Evolutionary conservation across 2,888 invertebrate species (phyloP), one percentile per base, ranked within the genome.

Genomic region (Scaptomyza parva): DNA sequence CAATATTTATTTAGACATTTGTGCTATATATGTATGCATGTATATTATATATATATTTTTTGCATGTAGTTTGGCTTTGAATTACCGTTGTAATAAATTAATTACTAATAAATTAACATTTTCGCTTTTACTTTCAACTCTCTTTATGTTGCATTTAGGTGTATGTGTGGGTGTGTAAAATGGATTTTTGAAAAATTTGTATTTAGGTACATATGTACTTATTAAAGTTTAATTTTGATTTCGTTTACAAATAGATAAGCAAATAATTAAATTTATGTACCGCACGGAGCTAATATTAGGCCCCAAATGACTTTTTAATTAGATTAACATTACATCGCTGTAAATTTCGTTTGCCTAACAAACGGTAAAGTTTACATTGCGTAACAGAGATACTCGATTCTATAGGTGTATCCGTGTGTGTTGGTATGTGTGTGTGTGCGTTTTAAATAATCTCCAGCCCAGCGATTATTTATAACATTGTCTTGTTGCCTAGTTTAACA

Each of bases 361-460:
- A 37, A 37, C 17, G 17, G 8, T 37, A 9, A 37, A 37, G 37
- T 17, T 37, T 37, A 9, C 9, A 37, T 17, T 37, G 37, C 45
- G 43, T 48, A 64, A 68, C 59, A 64, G 59, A 64, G 43, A 22
- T 45, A 59, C 43, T 41, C 44, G 17, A 47, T 37, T 47, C 39
- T 22, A 44, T 48, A 35, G 7, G 22, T 39, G 35, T 52, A 20
- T 43, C 39, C 39, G 14, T 60, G 11, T 50, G 30, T 51, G 17
- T 52, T 44, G 11, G 33, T 71, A 26, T 54, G 35, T 52, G 45
- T 54, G 65, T 57, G 30, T 40, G 24, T 26, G 53, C 45, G 68
- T 70, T 78, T 70, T 14, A 82, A 85, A 85, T 86, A 84, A 84
- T 79, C 84, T 68, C 84, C 84, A 84, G 84, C 84, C 84, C 84